A percentile compares a stretch with the other conserved stretches of the same genome.
phyloP scores from a whole-genome alignment of 2,797 vertebrate genomes.

The Atherinosoma microstoma region DNA sequence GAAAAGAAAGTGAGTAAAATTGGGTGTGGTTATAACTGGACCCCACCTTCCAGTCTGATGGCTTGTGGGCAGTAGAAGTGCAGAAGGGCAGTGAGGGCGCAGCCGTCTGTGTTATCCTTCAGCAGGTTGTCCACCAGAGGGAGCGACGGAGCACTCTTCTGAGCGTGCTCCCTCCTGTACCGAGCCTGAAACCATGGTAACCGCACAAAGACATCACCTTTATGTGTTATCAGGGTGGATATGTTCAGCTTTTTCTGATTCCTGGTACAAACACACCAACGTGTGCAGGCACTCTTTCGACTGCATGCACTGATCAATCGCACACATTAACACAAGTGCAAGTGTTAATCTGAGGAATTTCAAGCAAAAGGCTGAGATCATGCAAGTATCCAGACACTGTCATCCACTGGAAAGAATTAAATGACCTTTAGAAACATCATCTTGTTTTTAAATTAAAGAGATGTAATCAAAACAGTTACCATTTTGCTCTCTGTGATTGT shows the following conservation, averaged over 20 bases:
- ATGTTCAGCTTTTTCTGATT: constrained; percentile 12
- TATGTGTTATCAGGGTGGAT: constrained; percentile 40
- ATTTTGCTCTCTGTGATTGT: constrained; percentile 2
- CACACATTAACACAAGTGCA: constrained; percentile 21
- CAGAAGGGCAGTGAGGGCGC: constrained; percentile 91
- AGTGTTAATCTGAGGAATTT: constrained; percentile 47
- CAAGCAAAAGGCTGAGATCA: constrained; percentile 38
- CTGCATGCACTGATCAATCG: constrained; percentile 32
- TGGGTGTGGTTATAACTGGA: constrained; percentile 16
- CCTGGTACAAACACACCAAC: constrained; percentile 25
- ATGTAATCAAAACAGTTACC: constrained; percentile 10
- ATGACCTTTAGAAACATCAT: not conserved
- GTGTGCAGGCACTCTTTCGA: constrained; percentile 26
- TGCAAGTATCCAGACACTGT: constrained; percentile 47
- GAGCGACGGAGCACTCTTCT: constrained; percentile 87
- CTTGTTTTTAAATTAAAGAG: constrained; percentile 3
- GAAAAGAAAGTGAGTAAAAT: not conserved
- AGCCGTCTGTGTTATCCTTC: constrained; percentile 95
- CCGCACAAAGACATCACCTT: constrained; percentile 60
- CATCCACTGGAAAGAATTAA: not conserved
- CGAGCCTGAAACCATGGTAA: constrained; percentile 86
- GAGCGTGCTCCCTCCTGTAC: constrained; percentile 88
- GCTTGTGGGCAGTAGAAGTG: constrained; percentile 95
- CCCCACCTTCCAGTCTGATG: constrained; percentile 89
- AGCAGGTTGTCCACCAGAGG: constrained; percentile 93